phyloP scores from a whole-genome alignment of 2,797 vertebrate genomes.

The Margarornis squamiger region DNA sequence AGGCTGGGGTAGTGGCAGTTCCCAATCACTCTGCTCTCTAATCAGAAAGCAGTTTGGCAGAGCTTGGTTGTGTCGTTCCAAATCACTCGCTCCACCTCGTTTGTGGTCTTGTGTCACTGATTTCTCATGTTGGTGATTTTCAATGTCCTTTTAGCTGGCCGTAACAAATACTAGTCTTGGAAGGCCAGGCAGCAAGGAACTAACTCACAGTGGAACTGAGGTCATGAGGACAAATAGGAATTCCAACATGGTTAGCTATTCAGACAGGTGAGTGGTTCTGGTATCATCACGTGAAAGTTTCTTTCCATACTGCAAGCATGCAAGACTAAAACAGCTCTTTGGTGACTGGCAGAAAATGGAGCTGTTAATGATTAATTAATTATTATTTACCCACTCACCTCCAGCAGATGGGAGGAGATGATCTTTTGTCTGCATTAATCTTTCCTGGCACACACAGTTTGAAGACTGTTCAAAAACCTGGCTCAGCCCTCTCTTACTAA shows the following conservation, averaged over 20 bases:
- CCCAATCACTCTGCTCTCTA: no score
- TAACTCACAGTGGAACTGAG: slow-evolving; percentile 93
- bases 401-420: background rate
- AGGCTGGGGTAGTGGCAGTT: background rate
- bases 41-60: background rate
- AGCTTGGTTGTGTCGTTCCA: background rate
- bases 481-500: background rate
- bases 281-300: background rate
- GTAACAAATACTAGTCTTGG: slow-evolving; percentile 98
- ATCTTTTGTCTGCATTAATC: background rate
- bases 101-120: background rate
- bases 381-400: background rate
- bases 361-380: background rate
- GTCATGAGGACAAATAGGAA: slow-evolving; percentile 98
- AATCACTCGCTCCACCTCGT: background rate
- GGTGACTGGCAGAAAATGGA: background rate
- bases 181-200: slow-evolving; percentile 91
- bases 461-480: background rate
- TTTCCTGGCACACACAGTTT: background rate
- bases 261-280: slow-evolving; percentile 84
- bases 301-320: background rate
- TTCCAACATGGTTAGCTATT: slow-evolving; percentile 93
- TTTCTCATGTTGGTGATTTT: background rate
- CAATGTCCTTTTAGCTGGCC: slow-evolving; percentile 83
- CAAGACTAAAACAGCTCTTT: background rate